Percentiles rank a stretch among this genome's conserved stretches.
These are phyloP conservation scores for Acrocephalus scirpaceus DNA, from an alignment of 2,797 vertebrate species.

Conservation along the genomic window DNA sequence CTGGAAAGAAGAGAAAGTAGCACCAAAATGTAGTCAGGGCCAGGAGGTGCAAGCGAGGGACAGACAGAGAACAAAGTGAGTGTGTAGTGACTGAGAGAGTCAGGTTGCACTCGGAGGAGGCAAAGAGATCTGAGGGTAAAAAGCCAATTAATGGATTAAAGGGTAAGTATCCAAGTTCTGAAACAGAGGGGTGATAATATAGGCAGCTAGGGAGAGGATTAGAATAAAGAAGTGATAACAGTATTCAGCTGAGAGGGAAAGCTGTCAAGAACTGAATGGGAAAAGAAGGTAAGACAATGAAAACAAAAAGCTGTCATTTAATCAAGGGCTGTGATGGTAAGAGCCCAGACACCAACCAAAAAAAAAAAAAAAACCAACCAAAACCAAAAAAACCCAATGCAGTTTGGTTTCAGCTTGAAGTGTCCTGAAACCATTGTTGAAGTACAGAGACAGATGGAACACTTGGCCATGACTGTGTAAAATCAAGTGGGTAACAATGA, in stretches of 20 bases:
- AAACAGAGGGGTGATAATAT: constrained; percentile 78
- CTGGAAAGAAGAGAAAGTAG: constrained; percentile 46
- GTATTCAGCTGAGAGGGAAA: constrained; percentile 77
- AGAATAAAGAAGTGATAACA: constrained; percentile 82
- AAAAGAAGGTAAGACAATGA: constrained; percentile 73
- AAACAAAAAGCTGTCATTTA: constrained; percentile 76
- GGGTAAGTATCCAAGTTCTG: constrained; percentile 73
- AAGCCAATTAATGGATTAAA: constrained; percentile 81
- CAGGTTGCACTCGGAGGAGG: constrained; percentile 54
- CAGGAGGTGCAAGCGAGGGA: background rate
- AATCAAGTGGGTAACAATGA: constrained; percentile 57
- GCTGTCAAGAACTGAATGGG: constrained; percentile 77
- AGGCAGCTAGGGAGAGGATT: constrained; percentile 78
- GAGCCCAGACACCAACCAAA: constrained; percentile 12
- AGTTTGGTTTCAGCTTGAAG: constrained; percentile 49
- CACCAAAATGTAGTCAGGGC: constrained; percentile 25
- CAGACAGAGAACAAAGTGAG: constrained; percentile 19
- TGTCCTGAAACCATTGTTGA: constrained; percentile 64
- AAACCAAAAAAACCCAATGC: background rate
- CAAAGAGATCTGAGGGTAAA: constrained; percentile 68
- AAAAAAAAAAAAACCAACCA: background rate
- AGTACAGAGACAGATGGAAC: constrained; percentile 69
- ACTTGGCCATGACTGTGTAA: constrained; percentile 56
- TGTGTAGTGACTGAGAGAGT: constrained; percentile 43
- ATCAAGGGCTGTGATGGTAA: constrained; percentile 64